Evolutionary conservation across 1,140 invertebrate genomes (phyloP).

Genomic region (Dinoponera quadriceps): DNA sequence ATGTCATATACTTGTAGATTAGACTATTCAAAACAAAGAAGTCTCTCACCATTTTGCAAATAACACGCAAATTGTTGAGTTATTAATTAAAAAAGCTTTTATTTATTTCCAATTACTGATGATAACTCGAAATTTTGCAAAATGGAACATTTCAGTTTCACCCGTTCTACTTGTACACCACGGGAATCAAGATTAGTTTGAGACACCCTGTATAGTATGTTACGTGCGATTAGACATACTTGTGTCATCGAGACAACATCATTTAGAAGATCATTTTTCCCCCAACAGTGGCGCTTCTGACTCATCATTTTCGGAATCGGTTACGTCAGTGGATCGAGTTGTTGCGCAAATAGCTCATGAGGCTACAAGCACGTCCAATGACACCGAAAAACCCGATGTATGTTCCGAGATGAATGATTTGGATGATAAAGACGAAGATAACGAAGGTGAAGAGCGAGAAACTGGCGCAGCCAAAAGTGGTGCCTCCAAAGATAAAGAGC

Average conservation of each 20-base stretch:
- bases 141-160: too few relatives aligned
- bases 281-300: slow-evolving; percentile 63
- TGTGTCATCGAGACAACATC: not conserved
- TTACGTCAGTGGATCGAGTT: slow-evolving; percentile 16
- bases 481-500: not conserved
- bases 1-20: too few relatives aligned
- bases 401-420: not conserved
- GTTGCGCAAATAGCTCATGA: not conserved
- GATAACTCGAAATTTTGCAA: too few relatives aligned
- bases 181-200: too few relatives aligned
- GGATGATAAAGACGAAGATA: not conserved
- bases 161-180: too few relatives aligned
- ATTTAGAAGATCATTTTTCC: slow-evolving; percentile 15
- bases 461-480: not conserved
- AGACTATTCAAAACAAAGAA: too few relatives aligned
- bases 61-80: too few relatives aligned
- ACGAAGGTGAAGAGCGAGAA: not conserved
- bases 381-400: not conserved
- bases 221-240: slow-evolving; percentile 1
- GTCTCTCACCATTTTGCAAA: too few relatives aligned
- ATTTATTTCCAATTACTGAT: too few relatives aligned
- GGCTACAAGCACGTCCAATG: not conserved
- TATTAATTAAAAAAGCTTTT: too few relatives aligned
- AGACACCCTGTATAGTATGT: too few relatives aligned
- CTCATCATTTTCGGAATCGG: slow-evolving; percentile 55